A percentile compares a stretch with the other conserved stretches of the same genome.
These are phyloP conservation scores for Phymatocera aterrima DNA, from an alignment of 2,888 invertebrate genomes.

Conservation along the genomic window DNA sequence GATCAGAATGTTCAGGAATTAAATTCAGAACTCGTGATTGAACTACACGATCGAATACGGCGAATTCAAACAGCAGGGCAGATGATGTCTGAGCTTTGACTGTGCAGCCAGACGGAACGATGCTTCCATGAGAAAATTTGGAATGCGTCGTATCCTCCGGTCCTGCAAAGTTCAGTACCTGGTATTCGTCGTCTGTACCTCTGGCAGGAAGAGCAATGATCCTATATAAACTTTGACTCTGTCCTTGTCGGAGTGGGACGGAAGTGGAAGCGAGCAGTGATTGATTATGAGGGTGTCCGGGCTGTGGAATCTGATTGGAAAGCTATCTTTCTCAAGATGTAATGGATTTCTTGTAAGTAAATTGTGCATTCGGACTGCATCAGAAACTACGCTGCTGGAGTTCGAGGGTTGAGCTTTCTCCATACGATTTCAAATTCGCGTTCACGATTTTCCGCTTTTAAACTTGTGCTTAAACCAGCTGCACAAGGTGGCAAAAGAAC, in stretches of 20 bases:
- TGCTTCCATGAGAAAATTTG: no score
- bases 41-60: no score
- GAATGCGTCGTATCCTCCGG: not conserved
- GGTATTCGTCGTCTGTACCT: not conserved
- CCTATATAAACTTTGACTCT: constrained; percentile 18
- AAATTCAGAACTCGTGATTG: no score
- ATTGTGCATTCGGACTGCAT: no score
- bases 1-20: no score
- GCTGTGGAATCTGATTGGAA: not conserved
- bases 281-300: constrained; percentile 8
- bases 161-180: not conserved
- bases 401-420: no score
- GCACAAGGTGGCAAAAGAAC: not conserved
- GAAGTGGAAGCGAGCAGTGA: constrained; percentile 12
- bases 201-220: constrained; percentile 2
- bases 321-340: not conserved
- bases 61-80: no score
- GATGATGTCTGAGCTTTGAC: no score
- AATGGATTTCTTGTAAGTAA: not conserved
- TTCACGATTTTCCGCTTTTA: not conserved
- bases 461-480: not conserved
- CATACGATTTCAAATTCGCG: not conserved
- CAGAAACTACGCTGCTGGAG: no score
- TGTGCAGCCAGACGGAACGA: no score
- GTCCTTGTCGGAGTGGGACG: not conserved